A percentile compares a stretch with the other conserved stretches of the same genome.
These are phyloP conservation scores for Anastrepha obliqua DNA, from an alignment of 1,140 invertebrate species.

Conservation along the genomic window DNA sequence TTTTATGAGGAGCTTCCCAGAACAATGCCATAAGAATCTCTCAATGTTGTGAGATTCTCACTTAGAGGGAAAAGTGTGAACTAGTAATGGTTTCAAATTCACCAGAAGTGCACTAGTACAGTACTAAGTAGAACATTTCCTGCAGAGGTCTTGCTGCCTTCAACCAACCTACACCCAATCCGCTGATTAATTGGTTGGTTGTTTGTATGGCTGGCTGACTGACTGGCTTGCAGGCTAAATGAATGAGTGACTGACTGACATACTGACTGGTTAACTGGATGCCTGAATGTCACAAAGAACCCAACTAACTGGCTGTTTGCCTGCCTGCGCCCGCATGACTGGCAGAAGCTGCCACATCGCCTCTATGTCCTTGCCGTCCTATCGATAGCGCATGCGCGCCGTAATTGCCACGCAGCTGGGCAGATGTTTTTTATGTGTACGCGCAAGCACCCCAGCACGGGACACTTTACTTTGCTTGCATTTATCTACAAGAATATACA, in stretches of 20 bases:
- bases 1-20: too few relatives aligned
- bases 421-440: slow-evolving; percentile 40
- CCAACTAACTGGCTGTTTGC: neutral
- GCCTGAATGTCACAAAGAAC: neutral
- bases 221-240: neutral
- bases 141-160: neutral
- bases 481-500: neutral
- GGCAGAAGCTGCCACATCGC: neutral
- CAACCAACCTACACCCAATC: neutral
- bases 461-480: neutral
- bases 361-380: slow-evolving; percentile 10
- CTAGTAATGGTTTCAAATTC: too few relatives aligned
- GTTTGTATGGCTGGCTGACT: neutral
- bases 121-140: too few relatives aligned
- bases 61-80: too few relatives aligned
- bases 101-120: too few relatives aligned
- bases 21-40: too few relatives aligned
- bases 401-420: slow-evolving; percentile 34
- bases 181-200: slow-evolving; percentile 39
- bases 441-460: neutral
- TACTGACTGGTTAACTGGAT: neutral
- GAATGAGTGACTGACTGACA: neutral
- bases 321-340: slow-evolving; percentile 21
- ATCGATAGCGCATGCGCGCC: slow-evolving; percentile 21
- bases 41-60: too few relatives aligned